These are phyloP conservation scores for Bedellia somnulentella DNA, from an alignment of 2,888 invertebrate genomes.

Conservation along the genomic window DNA sequence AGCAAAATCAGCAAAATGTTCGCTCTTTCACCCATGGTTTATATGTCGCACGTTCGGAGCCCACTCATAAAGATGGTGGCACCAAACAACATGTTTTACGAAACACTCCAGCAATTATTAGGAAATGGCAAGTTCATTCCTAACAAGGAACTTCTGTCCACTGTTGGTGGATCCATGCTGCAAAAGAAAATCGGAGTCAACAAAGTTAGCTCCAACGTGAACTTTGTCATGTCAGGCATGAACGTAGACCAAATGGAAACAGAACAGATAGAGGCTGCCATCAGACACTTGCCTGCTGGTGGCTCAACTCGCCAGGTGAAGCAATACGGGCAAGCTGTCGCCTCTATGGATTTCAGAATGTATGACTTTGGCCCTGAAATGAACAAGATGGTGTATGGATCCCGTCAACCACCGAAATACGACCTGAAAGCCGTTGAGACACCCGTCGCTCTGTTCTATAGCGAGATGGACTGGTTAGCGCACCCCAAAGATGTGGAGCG, in stretches of 20 bases:
- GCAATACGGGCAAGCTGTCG: constrained; percentile 57
- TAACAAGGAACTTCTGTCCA: constrained; percentile 21
- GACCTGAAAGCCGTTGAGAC: constrained; percentile 31
- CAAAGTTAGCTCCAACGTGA: constrained; percentile 59
- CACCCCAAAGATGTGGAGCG: constrained; percentile 60
- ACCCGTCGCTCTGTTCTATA: constrained; percentile 41
- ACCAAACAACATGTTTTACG: constrained; percentile 28
- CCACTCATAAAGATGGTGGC: constrained; percentile 41
- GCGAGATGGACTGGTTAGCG: constrained; percentile 68
- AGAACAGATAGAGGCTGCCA: constrained; percentile 53
- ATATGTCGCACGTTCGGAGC: constrained; percentile 39
- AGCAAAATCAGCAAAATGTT: constrained; percentile 37
- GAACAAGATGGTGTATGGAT: constrained; percentile 37
- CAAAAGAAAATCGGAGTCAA: constrained; percentile 33
- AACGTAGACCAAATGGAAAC: constrained; percentile 57
- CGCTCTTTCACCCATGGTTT: constrained; percentile 45
- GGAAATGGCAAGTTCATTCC: constrained; percentile 33
- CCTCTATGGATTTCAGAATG: constrained; percentile 30
- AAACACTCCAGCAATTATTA: constrained; percentile 20
- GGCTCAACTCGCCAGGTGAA: constrained; percentile 52
- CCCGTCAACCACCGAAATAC: constrained; percentile 30
- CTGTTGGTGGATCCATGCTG: constrained; percentile 34
- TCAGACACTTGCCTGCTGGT: constrained; percentile 59
- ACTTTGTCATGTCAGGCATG: constrained; percentile 65
- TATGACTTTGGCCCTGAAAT: constrained; percentile 35